phyloP scores from a whole-genome alignment of 2,113 vertebrate genomes.

The Antechinus stuartii region DNA sequence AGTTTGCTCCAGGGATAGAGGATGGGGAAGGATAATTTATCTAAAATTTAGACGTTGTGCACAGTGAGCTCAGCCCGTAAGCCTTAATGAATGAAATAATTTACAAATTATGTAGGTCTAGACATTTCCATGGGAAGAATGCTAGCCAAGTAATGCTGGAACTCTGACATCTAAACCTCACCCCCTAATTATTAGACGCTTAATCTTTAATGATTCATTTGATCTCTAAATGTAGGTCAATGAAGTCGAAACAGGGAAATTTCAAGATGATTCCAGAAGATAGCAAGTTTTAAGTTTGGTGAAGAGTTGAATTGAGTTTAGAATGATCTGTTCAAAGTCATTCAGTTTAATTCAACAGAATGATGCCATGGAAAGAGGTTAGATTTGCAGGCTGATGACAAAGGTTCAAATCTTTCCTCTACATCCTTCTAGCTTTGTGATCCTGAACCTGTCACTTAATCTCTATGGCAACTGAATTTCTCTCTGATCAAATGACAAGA shows the following conservation, averaged over 20 bases:
- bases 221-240: neutral
- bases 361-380: neutral
- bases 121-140: neutral
- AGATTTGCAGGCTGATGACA: neutral
- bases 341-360: neutral
- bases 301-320: neutral
- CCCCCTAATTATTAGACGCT: neutral
- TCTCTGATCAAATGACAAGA: neutral
- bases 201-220: neutral
- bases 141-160: neutral
- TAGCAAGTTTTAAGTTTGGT: neutral
- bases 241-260: neutral
- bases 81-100: constrained; percentile 21
- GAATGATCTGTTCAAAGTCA: neutral
- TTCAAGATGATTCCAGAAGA: neutral
- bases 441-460: neutral
- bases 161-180: neutral
- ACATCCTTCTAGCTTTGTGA: neutral
- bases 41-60: neutral
- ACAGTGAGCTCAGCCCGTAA: neutral
- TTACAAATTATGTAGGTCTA: neutral
- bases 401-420: neutral
- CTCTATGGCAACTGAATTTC: neutral
- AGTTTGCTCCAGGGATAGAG: constrained; percentile 36
- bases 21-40: constrained; percentile 22